Percentiles rank a stretch among this genome's conserved stretches.
Conservation (phyloP, 2,797 vertebrate species). For the Phalanger gymnotis region DNA sequence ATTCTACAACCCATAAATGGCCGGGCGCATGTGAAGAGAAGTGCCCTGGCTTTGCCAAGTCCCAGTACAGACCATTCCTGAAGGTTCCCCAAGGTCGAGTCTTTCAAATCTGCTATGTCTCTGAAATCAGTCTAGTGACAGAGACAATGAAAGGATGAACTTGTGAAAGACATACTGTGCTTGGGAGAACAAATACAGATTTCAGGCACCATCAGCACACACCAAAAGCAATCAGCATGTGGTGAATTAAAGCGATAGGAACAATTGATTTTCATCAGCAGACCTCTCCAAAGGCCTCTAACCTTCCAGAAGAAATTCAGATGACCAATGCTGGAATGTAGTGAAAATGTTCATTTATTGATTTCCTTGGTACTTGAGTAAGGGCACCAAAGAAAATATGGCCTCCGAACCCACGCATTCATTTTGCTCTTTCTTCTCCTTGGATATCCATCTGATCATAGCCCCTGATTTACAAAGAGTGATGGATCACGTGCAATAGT, state of each 20-base stretch:
- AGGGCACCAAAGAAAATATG: rapidly evolving
- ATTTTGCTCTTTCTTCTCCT: not conserved
- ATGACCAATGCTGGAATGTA: not conserved
- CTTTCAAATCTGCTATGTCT: slow-evolving; percentile 59
- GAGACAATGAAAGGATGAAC: slow-evolving; percentile 57
- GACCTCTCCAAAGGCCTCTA: not conserved
- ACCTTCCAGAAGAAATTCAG: not conserved
- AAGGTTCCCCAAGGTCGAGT: slow-evolving; percentile 37
- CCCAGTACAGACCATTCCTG: slow-evolving; percentile 48
- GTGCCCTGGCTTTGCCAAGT: slow-evolving; percentile 1
- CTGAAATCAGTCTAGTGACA: slow-evolving; percentile 47
- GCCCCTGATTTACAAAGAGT: too few species aligned
- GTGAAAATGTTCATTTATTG: not conserved
- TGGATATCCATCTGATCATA: not conserved
- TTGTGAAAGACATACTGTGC: slow-evolving; percentile 17
- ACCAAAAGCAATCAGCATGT: slow-evolving; percentile 28
- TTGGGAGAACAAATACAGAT: slow-evolving; percentile 23
- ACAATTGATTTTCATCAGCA: slow-evolving; percentile 28
- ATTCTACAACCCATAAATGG: slow-evolving; percentile 63
- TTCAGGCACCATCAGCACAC: slow-evolving; percentile 10
- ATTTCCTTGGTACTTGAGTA: not conserved
- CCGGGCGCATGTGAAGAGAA: slow-evolving; percentile 46
- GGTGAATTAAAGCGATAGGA: slow-evolving; percentile 39
- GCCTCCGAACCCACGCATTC: not conserved
- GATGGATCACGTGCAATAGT: rapidly evolving